Evolutionary conservation across 2,888 invertebrate genomes (phyloP).

Genomic region (Agrotis exclamationis): DNA sequence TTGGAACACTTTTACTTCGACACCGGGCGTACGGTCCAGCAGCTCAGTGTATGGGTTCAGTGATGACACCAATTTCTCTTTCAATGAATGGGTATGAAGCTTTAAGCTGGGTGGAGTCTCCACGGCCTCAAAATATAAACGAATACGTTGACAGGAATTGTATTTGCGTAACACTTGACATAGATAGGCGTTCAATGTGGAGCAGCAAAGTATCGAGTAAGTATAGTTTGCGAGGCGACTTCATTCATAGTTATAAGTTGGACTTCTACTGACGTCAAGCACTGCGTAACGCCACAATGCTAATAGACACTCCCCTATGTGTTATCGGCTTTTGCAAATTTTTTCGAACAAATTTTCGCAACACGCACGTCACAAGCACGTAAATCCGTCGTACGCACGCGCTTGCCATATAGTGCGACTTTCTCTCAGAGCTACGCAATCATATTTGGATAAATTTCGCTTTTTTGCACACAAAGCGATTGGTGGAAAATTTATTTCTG

Average conservation of each 20-base stretch:
- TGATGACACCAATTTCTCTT: slow-evolving; percentile 90
- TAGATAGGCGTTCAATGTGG: slow-evolving; percentile 47
- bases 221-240: slow-evolving; percentile 43
- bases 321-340: slow-evolving; percentile 66
- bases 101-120: slow-evolving; percentile 68
- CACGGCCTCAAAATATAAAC: slow-evolving; percentile 68
- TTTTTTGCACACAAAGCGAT: slow-evolving; percentile 75
- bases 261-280: slow-evolving; percentile 54
- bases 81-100: slow-evolving; percentile 80
- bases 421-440: slow-evolving; percentile 81
- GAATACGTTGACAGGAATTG: slow-evolving; percentile 60
- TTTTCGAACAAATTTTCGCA: slow-evolving; percentile 78
- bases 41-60: slow-evolving; percentile 78
- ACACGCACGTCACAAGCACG: slow-evolving; percentile 77
- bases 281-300: slow-evolving; percentile 32
- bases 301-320: slow-evolving; percentile 69
- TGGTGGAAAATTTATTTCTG: slow-evolving; percentile 55
- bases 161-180: slow-evolving; percentile 65
- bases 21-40: slow-evolving; percentile 81
- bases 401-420: slow-evolving; percentile 77
- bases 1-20: slow-evolving; percentile 91
- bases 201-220: slow-evolving; percentile 42
- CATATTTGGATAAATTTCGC: slow-evolving; percentile 81
- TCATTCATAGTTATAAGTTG: slow-evolving; percentile 56
- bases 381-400: slow-evolving; percentile 76